Conservation (phyloP, 2,113 vertebrate genomes). For the Macheiramphus alcinus region DNA sequence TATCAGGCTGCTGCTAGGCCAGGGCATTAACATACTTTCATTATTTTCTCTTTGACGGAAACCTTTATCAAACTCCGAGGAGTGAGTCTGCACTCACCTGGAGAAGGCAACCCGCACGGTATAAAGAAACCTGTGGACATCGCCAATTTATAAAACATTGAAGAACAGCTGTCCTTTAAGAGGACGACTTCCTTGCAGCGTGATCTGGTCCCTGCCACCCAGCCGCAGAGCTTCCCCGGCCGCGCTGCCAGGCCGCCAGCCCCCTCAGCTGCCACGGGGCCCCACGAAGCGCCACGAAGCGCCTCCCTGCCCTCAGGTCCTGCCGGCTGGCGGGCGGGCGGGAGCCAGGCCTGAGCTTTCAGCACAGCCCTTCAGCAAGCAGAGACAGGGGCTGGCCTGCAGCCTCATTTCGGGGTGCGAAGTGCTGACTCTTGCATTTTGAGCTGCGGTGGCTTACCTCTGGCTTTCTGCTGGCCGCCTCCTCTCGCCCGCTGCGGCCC, state of each 20-base stretch:
- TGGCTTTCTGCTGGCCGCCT: background rate
- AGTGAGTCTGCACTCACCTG: background rate
- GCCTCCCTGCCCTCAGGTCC: background rate
- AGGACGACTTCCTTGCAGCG: accelerated
- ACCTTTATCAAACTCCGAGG: background rate
- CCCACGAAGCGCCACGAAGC: too few relatives aligned
- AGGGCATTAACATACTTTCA: background rate
- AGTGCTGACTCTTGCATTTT: accelerated
- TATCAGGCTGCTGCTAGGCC: background rate
- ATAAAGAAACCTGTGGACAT: background rate
- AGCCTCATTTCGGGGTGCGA: background rate
- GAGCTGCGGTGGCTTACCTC: background rate
- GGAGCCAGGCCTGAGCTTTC: background rate
- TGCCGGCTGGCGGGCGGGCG: accelerated
- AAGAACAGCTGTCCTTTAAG: background rate
- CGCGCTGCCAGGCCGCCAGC: accelerated
- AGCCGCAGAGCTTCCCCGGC: background rate
- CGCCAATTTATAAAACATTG: background rate
- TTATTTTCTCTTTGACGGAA: background rate
- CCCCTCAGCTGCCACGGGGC: background rate
- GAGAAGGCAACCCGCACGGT: background rate
- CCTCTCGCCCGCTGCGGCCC: background rate
- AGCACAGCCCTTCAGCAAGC: background rate
- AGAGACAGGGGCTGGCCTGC: background rate
- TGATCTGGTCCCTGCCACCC: accelerated